phyloP scores from a whole-genome alignment of 2,888 invertebrate genomes.

The Strigamia crassipes region DNA sequence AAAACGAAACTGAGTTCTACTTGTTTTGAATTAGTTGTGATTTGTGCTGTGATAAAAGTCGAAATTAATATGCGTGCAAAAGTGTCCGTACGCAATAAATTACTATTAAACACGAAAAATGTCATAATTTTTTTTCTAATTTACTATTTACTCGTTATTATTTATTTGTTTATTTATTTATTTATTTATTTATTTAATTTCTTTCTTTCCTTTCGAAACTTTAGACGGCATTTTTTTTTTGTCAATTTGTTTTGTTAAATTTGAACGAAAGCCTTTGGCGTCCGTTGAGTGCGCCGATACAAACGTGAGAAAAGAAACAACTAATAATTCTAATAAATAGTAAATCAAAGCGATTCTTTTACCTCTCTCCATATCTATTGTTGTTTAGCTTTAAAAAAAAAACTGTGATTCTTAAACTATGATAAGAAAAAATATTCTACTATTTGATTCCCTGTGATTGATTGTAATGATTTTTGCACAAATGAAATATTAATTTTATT shows the following conservation, averaged over 20 bases:
- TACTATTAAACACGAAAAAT: no score
- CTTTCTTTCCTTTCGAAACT: background rate
- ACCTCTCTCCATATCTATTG: no score
- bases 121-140: no score
- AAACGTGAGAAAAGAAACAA: no score
- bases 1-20: background rate
- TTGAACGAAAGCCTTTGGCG: no score
- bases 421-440: background rate
- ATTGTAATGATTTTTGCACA: conserved; percentile 34
- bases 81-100: background rate
- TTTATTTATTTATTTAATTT: background rate
- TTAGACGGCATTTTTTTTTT: background rate
- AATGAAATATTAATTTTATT: conserved; percentile 23
- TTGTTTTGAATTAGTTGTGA: background rate
- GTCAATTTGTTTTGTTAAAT: background rate
- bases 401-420: no score
- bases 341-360: no score
- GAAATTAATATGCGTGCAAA: background rate
- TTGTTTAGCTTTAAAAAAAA: background rate
- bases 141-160: no score
- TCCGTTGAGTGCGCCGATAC: no score
- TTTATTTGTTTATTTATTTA: background rate
- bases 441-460: conserved; percentile 24
- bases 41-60: conserved; percentile 34
- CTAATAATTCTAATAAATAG: no score